Percentiles rank a stretch among this genome's conserved stretches.
Evolutionary conservation across 2,888 invertebrate genomes (phyloP).

Genomic region (Ormyrus thymus): DNA sequence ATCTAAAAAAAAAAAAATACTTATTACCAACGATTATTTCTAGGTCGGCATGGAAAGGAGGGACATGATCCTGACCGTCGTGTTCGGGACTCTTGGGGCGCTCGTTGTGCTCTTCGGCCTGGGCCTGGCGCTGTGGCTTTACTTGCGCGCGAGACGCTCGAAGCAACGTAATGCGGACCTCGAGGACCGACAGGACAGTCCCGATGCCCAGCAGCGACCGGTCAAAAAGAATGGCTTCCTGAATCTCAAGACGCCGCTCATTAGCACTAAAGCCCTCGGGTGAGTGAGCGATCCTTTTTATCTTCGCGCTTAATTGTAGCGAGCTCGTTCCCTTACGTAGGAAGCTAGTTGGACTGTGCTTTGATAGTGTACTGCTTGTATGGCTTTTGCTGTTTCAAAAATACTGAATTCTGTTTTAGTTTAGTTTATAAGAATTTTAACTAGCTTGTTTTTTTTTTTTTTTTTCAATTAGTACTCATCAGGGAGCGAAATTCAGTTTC

Average conservation of each 20-base stretch:
- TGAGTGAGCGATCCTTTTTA: slow-evolving; percentile 75
- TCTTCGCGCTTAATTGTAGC: no score
- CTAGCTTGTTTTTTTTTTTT: no score
- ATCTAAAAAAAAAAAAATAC: not conserved
- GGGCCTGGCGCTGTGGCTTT: slow-evolving; percentile 77
- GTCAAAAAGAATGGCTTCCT: slow-evolving; percentile 82
- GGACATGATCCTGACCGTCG: slow-evolving; percentile 80
- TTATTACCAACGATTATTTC: slow-evolving; percentile 55
- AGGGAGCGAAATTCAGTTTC: no score
- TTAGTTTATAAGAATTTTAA: no score
- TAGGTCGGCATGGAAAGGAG: slow-evolving; percentile 83
- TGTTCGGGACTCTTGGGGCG: slow-evolving; percentile 80
- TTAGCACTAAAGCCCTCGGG: slow-evolving; percentile 85
- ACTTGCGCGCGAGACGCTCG: slow-evolving; percentile 78
- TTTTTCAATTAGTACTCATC: no score
- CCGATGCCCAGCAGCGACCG: slow-evolving; percentile 72
- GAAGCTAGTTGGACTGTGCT: no score
- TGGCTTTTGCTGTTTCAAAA: no score
- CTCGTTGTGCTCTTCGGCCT: slow-evolving; percentile 77
- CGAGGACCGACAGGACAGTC: slow-evolving; percentile 77
- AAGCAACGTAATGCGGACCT: slow-evolving; percentile 78
- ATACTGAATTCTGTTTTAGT: no score
- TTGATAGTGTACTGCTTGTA: no score
- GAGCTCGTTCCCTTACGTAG: no score
- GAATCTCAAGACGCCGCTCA: slow-evolving; percentile 83